Conservation (phyloP, 2,888 invertebrate genomes). For the Augiades crinisus region DNA sequence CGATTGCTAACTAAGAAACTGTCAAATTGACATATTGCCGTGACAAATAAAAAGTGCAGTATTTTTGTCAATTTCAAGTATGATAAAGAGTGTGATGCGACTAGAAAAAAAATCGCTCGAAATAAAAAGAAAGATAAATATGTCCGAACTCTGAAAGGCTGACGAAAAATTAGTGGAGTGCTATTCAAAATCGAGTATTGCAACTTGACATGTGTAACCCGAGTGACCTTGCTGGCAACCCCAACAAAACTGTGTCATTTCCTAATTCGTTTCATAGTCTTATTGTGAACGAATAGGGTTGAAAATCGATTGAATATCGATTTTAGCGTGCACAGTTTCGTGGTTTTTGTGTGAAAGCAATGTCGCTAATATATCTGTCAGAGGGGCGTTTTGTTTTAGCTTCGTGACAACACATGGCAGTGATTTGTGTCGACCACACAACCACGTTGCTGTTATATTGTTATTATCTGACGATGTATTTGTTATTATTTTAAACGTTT, state of each 20-base stretch:
- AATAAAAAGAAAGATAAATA: constrained; percentile 15
- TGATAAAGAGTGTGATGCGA: constrained; percentile 1
- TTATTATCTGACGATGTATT: constrained; percentile 69
- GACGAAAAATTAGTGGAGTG: constrained; percentile 16
- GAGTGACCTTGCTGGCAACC: constrained; percentile 13
- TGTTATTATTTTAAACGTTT: constrained; percentile 62
- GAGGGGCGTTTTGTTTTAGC: constrained; percentile 66
- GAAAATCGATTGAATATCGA: neutral
- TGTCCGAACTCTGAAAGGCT: constrained; percentile 10
- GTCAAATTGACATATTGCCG: constrained; percentile 24
- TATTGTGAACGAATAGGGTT: neutral
- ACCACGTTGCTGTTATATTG: constrained; percentile 52
- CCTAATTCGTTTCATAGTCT: neutral
- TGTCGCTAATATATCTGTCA: constrained; percentile 75
- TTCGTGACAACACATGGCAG: constrained; percentile 64
- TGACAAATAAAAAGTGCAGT: constrained; percentile 6
- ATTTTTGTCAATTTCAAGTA: constrained; percentile 3
- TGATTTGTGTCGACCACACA: constrained; percentile 70
- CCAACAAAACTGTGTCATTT: neutral
- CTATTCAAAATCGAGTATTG: constrained; percentile 21
- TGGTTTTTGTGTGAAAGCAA: constrained; percentile 52
- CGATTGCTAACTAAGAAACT: constrained; percentile 21
- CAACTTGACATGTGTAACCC: constrained; percentile 25
- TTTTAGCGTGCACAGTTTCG: neutral
- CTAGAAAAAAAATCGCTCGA: constrained; percentile 1